These are phyloP conservation scores for Volucella bombylans DNA, from an alignment of 2,888 invertebrate genomes.

Conservation along the genomic window DNA sequence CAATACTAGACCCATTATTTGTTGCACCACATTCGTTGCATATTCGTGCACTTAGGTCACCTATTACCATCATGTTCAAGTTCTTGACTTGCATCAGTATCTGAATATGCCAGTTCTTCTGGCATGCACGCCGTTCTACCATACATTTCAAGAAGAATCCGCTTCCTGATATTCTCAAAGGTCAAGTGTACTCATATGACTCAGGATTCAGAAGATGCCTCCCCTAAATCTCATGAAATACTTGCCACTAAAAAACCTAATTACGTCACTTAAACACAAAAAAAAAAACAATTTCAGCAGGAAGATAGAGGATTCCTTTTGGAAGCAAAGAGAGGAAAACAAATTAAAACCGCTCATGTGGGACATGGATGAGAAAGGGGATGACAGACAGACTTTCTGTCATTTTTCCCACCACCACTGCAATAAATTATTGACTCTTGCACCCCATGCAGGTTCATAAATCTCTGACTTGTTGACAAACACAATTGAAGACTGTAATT, in stretches of 20 bases:
- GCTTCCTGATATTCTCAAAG: too few relatives aligned
- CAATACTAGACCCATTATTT: too few relatives aligned
- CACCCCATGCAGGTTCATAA: conserved; percentile 73
- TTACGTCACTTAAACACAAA: conserved; percentile 19
- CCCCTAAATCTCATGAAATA: conserved; percentile 6
- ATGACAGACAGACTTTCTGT: not conserved
- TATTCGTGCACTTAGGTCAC: too few relatives aligned
- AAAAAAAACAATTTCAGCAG: not conserved
- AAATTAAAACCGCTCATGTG: too few relatives aligned
- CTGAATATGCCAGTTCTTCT: too few relatives aligned
- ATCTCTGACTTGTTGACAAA: conserved; percentile 71
- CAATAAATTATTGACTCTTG: conserved; percentile 45
- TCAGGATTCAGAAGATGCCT: not conserved
- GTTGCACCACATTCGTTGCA: too few relatives aligned
- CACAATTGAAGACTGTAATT: conserved; percentile 68
- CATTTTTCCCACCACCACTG: conserved; percentile 39
- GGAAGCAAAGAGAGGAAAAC: too few relatives aligned
- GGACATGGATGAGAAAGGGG: conserved; percentile 9
- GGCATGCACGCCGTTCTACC: too few relatives aligned
- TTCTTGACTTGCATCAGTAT: too few relatives aligned
- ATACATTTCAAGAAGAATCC: too few relatives aligned
- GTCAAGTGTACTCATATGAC: too few relatives aligned
- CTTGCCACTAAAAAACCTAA: conserved; percentile 2
- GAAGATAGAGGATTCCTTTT: not conserved
- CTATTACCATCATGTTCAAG: too few relatives aligned